phyloP scores from a whole-genome alignment of 2,888 invertebrate genomes.

The Dolomedes plantarius region DNA sequence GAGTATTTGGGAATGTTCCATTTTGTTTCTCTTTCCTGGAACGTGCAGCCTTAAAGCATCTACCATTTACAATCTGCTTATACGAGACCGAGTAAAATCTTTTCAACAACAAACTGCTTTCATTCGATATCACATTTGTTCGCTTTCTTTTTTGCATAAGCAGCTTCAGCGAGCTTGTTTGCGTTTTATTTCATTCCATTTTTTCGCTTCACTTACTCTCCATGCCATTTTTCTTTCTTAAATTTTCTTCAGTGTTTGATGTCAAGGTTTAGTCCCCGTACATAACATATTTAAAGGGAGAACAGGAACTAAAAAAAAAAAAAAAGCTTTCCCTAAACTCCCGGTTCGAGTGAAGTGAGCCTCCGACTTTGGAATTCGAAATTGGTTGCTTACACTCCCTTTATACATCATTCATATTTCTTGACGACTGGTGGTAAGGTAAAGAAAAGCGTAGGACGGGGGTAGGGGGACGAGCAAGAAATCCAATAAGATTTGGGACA shows the following conservation, averaged over 20 bases:
- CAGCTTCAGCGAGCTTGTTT: slow-evolving; percentile 62
- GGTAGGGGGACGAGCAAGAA: slow-evolving; percentile 26
- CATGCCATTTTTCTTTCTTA: slow-evolving; percentile 57
- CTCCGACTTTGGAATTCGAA: slow-evolving; percentile 67
- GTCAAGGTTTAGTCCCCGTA: slow-evolving; percentile 54
- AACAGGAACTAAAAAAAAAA: slow-evolving; percentile 26
- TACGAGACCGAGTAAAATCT: slow-evolving; percentile 4
- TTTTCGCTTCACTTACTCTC: slow-evolving; percentile 53
- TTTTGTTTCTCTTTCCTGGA: neutral
- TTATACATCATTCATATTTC: slow-evolving; percentile 71
- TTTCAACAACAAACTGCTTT: slow-evolving; percentile 59
- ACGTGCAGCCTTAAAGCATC: neutral
- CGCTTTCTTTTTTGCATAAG: slow-evolving; percentile 64
- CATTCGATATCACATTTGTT: slow-evolving; percentile 53
- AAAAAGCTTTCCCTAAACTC: slow-evolving; percentile 31
- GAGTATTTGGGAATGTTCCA: neutral
- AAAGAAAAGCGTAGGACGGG: slow-evolving; percentile 31
- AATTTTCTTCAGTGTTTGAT: slow-evolving; percentile 30
- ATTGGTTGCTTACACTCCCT: slow-evolving; percentile 71
- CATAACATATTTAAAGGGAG: slow-evolving; percentile 67
- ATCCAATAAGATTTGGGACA: slow-evolving; percentile 71
- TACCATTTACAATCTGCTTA: slow-evolving; percentile 9
- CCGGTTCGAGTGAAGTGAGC: slow-evolving; percentile 61
- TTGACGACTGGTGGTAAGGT: slow-evolving; percentile 63
- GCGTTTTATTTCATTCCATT: slow-evolving; percentile 68